phyloP scores from a whole-genome alignment of 2,797 vertebrate genomes.

The Lacerta agilis region DNA sequence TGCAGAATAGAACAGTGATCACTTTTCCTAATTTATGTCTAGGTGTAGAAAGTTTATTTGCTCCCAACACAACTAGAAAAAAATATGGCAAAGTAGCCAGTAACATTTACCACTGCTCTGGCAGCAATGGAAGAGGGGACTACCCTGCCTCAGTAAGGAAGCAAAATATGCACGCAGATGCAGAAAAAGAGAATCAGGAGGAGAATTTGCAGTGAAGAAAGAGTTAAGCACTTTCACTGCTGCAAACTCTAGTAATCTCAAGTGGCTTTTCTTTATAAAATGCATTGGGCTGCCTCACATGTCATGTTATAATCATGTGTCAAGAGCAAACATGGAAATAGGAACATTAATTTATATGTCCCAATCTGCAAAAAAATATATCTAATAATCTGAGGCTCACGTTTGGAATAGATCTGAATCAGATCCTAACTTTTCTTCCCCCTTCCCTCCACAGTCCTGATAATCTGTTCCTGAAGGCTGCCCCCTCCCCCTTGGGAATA shows the following conservation, averaged over 20 bases:
- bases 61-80: conserved; percentile 22
- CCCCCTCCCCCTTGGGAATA: background rate
- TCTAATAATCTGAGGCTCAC: no score
- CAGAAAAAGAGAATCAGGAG: no score
- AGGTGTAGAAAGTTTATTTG: no score
- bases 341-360: no score
- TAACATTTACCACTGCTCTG: background rate
- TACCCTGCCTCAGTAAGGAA: background rate
- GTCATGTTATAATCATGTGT: background rate
- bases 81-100: background rate
- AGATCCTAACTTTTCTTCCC: background rate
- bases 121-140: background rate
- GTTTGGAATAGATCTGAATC: background rate
- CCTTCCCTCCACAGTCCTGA: background rate
- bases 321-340: background rate
- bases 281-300: background rate
- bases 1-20: conserved; percentile 13
- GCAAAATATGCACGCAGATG: background rate
- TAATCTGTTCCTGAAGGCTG: background rate
- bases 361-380: no score
- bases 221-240: background rate
- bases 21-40: no score
- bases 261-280: background rate
- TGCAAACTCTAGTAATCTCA: background rate
- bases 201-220: background rate